These are phyloP conservation scores for Holothuria scabra DNA, from an alignment of 53 echinoderm and acorn worm genomes.

Conservation along the genomic window DNA sequence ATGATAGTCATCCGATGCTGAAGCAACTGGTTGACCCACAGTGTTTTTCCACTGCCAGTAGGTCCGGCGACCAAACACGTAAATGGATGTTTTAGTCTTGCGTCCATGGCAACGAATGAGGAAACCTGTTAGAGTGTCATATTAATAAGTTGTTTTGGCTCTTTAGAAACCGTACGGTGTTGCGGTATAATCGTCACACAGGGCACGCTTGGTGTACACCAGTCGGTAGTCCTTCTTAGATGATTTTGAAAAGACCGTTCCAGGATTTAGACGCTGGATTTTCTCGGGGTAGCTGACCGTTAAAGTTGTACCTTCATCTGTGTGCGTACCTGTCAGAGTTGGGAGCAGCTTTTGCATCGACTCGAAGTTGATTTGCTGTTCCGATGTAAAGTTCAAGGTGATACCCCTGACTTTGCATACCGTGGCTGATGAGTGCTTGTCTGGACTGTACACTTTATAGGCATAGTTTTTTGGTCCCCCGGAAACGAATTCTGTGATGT, in stretches of 20 bases:
- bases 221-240: background rate
- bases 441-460: constrained; percentile 38
- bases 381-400: constrained; percentile 16
- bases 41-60: constrained; percentile 49
- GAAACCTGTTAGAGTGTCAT: too few species aligned
- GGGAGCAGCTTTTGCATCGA: background rate
- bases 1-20: constrained; percentile 5
- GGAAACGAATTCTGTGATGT: constrained; percentile 51
- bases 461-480: constrained; percentile 62
- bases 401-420: constrained; percentile 55
- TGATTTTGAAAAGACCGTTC: background rate
- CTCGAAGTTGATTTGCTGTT: constrained; percentile 24
- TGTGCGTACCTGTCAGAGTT: background rate
- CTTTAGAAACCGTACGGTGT: too few species aligned
- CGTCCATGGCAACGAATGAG: background rate
- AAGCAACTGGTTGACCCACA: constrained; percentile 48
- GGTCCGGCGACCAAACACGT: constrained; percentile 44
- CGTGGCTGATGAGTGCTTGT: background rate
- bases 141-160: too few species aligned
- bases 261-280: background rate
- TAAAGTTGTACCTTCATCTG: background rate
- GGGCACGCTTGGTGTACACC: too few species aligned
- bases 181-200: too few species aligned
- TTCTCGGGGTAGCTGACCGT: constrained; percentile 1
- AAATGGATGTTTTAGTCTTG: constrained; percentile 53